These are phyloP conservation scores for Columba janthina DNA, from an alignment of 2,113 vertebrate species.

Conservation along the genomic window DNA sequence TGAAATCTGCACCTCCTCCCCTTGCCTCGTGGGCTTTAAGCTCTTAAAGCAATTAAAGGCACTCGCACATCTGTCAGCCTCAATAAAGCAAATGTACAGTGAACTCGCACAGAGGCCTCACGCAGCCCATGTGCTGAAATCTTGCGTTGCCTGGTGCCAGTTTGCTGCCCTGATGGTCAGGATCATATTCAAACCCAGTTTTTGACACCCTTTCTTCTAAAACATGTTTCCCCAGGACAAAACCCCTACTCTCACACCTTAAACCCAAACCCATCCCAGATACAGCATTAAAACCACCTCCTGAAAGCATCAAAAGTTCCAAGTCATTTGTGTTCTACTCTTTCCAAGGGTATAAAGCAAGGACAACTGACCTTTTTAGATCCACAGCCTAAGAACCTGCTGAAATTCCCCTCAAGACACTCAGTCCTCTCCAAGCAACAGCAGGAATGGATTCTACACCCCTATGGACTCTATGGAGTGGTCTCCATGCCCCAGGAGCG, in stretches of 20 bases:
- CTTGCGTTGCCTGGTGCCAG: no score
- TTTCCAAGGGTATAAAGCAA: not conserved
- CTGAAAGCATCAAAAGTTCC: not conserved
- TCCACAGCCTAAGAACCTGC: not conserved
- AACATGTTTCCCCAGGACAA: not conserved
- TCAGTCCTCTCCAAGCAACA: not conserved
- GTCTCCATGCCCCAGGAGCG: not conserved
- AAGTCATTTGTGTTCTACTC: not conserved
- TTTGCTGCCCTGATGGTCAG: not conserved
- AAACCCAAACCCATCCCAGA: not conserved
- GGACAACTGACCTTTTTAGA: not conserved
- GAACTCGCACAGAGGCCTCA: not conserved
- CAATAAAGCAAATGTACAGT: fast-evolving
- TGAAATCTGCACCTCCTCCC: not conserved
- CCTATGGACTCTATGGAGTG: no score
- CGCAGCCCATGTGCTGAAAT: fast-evolving
- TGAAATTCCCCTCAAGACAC: not conserved
- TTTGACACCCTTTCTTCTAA: not conserved
- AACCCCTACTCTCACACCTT: not conserved
- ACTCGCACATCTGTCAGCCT: not conserved
- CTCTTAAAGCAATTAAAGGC: not conserved
- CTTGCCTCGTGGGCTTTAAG: not conserved
- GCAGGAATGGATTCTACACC: no score
- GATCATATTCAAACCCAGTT: not conserved
- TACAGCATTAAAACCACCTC: not conserved